phyloP scores from a whole-genome alignment of 2,797 vertebrate genomes.

The Cirrhinus mrigala region DNA sequence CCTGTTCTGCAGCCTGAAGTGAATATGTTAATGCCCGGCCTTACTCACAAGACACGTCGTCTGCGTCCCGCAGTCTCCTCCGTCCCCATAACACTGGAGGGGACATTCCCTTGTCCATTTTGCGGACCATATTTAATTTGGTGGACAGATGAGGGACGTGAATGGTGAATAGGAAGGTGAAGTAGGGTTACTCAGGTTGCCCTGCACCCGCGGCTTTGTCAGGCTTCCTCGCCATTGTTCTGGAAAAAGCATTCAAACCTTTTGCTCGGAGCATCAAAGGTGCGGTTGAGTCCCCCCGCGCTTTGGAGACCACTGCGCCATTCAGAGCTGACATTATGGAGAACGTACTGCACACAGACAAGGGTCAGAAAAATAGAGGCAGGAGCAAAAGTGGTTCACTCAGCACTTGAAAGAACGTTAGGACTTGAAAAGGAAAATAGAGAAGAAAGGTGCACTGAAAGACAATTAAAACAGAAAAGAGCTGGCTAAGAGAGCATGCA shows the following conservation, averaged over 20 bases:
- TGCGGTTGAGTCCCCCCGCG: slow-evolving; percentile 38
- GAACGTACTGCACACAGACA: slow-evolving; percentile 60
- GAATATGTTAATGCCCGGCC: slow-evolving; percentile 47
- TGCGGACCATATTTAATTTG: slow-evolving; percentile 61
- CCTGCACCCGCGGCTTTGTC: slow-evolving; percentile 66
- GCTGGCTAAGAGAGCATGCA: slow-evolving; percentile 61
- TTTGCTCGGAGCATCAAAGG: slow-evolving; percentile 69
- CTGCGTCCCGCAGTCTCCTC: slow-evolving; percentile 27
- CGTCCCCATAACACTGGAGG: slow-evolving; percentile 42
- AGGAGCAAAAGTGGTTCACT: slow-evolving; percentile 67
- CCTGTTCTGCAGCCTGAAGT: slow-evolving; percentile 58
- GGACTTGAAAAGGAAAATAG: slow-evolving; percentile 37
- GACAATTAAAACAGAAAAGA: slow-evolving; percentile 61
- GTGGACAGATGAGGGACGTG: slow-evolving; percentile 59
- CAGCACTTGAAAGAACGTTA: slow-evolving; percentile 60
- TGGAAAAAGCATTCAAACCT: slow-evolving; percentile 64
- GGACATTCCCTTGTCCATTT: slow-evolving; percentile 62
- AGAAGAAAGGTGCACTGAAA: slow-evolving; percentile 65
- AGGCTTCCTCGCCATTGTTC: slow-evolving; percentile 64
- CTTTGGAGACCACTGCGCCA: slow-evolving; percentile 61
- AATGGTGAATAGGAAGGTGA: slow-evolving; percentile 55
- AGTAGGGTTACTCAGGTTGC: slow-evolving; percentile 59
- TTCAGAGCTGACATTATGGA: slow-evolving; percentile 65
- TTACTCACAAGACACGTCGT: slow-evolving; percentile 32
- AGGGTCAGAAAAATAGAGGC: slow-evolving; percentile 70